These are phyloP conservation scores for Thymallus thymallus DNA, from an alignment of 2,113 vertebrate species.

Conservation along the genomic window DNA sequence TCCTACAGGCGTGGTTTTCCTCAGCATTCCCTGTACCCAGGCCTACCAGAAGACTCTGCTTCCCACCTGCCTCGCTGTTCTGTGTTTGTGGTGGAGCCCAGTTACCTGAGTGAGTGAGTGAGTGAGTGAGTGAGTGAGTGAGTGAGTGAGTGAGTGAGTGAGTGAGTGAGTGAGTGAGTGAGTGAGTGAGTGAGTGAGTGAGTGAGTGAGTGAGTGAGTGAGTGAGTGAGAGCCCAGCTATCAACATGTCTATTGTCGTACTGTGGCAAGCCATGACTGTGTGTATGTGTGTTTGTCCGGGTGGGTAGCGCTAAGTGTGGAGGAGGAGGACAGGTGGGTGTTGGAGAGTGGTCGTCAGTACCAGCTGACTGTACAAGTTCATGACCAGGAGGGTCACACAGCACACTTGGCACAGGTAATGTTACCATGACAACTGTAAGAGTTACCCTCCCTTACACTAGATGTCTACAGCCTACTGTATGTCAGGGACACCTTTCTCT, in stretches of 20 bases:
- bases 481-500: not conserved
- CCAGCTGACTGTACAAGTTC: slow-evolving; percentile 57
- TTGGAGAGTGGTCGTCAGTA: slow-evolving; percentile 55
- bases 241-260: too few species aligned
- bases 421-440: slow-evolving; percentile 20
- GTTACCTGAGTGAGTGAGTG: slow-evolving; percentile 58
- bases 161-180: slow-evolving; percentile 48
- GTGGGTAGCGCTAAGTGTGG: slow-evolving; percentile 57
- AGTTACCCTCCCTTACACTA: not conserved
- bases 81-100: slow-evolving; percentile 59
- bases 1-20: slow-evolving; percentile 1
- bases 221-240: not conserved
- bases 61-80: slow-evolving; percentile 59
- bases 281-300: slow-evolving; percentile 2
- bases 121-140: not conserved
- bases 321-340: slow-evolving; percentile 53
- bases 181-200: not conserved
- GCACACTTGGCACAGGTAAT: slow-evolving; percentile 68
- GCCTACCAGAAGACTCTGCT: slow-evolving; percentile 52
- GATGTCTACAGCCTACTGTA: not conserved
- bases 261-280: not conserved
- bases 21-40: slow-evolving; percentile 31
- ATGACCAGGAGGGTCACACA: slow-evolving; percentile 60
- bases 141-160: not conserved
- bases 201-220: not conserved